Percentiles rank a stretch among this genome's conserved stretches.
phyloP scores from a whole-genome alignment of 2,113 vertebrate species.

The Pycnonotus jocosus region DNA sequence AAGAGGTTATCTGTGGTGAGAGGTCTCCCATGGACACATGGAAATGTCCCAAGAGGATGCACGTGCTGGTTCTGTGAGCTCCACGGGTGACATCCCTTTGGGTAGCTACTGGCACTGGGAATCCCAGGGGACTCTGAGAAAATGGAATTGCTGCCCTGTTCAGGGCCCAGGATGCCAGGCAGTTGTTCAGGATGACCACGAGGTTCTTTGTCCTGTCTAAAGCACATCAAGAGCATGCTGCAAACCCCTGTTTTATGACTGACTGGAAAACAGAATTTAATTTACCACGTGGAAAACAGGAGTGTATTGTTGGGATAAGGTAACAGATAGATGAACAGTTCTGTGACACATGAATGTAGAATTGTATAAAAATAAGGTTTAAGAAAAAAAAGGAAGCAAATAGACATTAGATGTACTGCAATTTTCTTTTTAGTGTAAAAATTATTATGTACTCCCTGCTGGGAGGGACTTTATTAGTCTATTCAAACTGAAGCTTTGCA shows the following conservation, averaged over 20 bases:
- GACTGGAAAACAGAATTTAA: neutral
- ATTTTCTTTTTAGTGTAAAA: neutral
- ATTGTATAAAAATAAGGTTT: neutral
- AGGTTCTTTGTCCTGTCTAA: neutral
- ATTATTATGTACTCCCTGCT: neutral
- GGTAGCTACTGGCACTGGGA: neutral
- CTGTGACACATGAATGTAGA: neutral
- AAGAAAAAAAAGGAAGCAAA: neutral
- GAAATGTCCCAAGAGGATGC: neutral
- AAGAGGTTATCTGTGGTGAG: neutral
- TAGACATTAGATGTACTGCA: neutral
- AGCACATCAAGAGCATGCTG: neutral
- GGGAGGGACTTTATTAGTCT: neutral
- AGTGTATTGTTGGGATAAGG: neutral
- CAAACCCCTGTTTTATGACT: neutral
- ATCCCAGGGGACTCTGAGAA: neutral
- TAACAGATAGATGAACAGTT: neutral
- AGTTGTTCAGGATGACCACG: neutral
- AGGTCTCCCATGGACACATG: accelerated
- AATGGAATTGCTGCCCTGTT: neutral
- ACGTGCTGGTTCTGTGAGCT: neutral
- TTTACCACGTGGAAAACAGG: neutral
- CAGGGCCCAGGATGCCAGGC: neutral
- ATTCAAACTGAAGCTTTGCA: neutral
- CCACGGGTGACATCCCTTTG: neutral